phyloP scores from a whole-genome alignment of 2,113 vertebrate genomes.

The Urocynchramus pylzowi region DNA sequence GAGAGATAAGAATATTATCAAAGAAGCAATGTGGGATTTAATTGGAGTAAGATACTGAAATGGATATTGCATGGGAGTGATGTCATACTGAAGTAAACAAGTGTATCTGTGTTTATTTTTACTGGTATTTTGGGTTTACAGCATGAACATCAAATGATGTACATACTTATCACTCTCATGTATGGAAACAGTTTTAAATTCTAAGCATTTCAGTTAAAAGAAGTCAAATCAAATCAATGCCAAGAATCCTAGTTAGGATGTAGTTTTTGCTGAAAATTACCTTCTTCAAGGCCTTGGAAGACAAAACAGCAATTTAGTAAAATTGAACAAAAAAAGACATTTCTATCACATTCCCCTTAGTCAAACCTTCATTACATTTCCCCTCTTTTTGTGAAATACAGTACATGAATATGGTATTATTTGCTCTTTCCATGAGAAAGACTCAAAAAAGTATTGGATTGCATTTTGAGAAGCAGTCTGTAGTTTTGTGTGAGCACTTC shows the following conservation, averaged over 20 bases:
- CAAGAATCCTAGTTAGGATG: background rate
- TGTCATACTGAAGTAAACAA: background rate
- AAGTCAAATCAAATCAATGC: background rate
- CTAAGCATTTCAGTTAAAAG: background rate
- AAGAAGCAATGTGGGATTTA: background rate
- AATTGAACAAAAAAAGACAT: background rate
- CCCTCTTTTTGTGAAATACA: background rate
- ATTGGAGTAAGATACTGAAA: background rate
- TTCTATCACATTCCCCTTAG: background rate
- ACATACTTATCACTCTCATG: background rate
- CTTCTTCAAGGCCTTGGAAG: background rate
- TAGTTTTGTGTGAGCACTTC: background rate
- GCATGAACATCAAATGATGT: background rate
- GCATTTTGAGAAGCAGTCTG: background rate
- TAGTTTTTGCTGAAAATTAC: background rate
- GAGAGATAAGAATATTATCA: background rate
- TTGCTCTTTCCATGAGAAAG: background rate
- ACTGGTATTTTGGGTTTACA: background rate
- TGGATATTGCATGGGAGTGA: background rate
- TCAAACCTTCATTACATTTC: background rate
- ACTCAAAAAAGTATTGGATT: background rate
- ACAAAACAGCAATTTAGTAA: background rate
- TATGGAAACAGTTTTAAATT: background rate
- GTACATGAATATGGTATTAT: background rate
- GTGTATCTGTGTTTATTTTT: background rate